phyloP scores from a whole-genome alignment of 2,113 vertebrate species.

The Tinamus guttatus region DNA sequence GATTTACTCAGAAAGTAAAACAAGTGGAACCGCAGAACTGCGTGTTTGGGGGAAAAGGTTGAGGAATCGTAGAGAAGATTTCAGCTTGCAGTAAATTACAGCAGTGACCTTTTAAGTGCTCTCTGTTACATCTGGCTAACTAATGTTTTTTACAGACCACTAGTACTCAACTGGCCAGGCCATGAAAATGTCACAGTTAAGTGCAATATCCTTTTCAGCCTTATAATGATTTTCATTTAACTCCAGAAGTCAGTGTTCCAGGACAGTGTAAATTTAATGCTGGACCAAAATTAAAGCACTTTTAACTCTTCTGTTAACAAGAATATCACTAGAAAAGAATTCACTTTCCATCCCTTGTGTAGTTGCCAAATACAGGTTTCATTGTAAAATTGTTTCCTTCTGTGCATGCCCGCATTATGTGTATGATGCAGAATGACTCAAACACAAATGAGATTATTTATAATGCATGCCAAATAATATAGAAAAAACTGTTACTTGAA shows the following conservation, averaged over 20 bases:
- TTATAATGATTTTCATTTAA: not conserved
- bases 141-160: not conserved
- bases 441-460: not conserved
- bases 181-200: not conserved
- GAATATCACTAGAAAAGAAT: not conserved
- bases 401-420: not conserved
- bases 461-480: not conserved
- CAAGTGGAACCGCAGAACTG: not conserved
- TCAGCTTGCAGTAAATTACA: not conserved
- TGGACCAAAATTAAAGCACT: not conserved
- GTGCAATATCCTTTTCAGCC: not conserved
- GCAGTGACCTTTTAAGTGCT: not conserved
- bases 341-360: not conserved
- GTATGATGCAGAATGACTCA: not conserved
- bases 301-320: not conserved
- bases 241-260: not conserved
- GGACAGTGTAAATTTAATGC: not conserved
- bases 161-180: not conserved
- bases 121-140: not conserved
- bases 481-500: not conserved
- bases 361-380: not conserved
- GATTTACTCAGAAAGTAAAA: not conserved
- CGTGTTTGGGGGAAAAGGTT: not conserved
- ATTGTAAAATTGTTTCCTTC: not conserved
- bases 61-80: not conserved